Evolutionary conservation across 30 jellyfish, hydroid and myxozoan genomes (phyloP), one percentile per base, ranked within the genome.

Genomic region (Chrysaora quinquecirrha): DNA sequence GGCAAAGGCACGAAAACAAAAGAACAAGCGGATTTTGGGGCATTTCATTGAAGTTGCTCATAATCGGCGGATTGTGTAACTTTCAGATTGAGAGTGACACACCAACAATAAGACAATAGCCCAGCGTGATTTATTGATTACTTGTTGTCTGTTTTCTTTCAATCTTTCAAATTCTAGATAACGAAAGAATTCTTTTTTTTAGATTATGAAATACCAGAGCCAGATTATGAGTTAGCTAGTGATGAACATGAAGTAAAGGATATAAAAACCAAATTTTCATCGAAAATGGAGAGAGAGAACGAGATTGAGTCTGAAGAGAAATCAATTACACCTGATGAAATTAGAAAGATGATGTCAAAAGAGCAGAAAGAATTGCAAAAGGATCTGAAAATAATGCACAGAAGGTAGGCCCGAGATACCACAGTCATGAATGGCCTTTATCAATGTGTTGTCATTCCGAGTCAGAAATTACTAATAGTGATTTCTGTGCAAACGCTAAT

Each of bases 141-240:
- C n/a, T n/a, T n/a, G n/a, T n/a, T n/a, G n/a, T n/a, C n/a, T n/a
- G n/a, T n/a, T n/a, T n/a, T n/a, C n/a, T n/a, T n/a, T n/a, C n/a
- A n/a, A n/a, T n/a, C n/a, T n/a, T n/a, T n/a, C n/a, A n/a, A n/a
- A n/a, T n/a, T n/a, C n/a, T n/a, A n/a, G n/a, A n/a, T n/a, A n/a
- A n/a, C n/a, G n/a, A 35, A 77, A 18, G 16, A 27, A 6, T 30
- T 10, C 47, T 66, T 50, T 46, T 14, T 67, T 65, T 30, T 65
- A 80, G 90, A 11, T 20, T 67, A 64, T 58, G 80, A 82, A n/a
- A 82, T 82, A 1, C 92, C 92, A 1, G 85, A 74, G 19, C 92
- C 85, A 30, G 92, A 82, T 82, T 82, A 82, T 49, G 77, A 80
- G n/a, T n/a, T n/a, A n/a, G n/a, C n/a, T n/a, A n/a, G n/a, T n/a